Evolutionary conservation across 2,888 invertebrate genomes (phyloP), one percentile per base, ranked within the genome.

Genomic region (Diarsia dahlii): DNA sequence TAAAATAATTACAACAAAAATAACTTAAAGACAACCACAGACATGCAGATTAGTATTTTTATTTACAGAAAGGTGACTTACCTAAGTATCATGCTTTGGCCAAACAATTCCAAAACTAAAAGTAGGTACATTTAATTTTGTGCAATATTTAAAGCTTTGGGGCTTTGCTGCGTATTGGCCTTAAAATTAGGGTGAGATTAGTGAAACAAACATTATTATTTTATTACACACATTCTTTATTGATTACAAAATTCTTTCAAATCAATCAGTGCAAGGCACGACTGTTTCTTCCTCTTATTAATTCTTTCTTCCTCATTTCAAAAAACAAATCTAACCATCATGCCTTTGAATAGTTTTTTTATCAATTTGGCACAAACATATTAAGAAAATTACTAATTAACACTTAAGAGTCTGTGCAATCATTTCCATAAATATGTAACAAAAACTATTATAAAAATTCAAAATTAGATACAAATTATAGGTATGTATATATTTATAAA

Each of bases 171-270:
- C 71, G n/a, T 65, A 58, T 20, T 66, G 18, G 15, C 52, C 68
- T 81, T 81, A 80, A 63, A 82, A 73, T 28, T 80, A 80, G 80
- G 88, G 85, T 84, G 82, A 76, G 67, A 82, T 70, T 80, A 88
- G 87, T 81, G 86, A 90, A 88, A 90, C 88, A 84, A 79, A 88
- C 82, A 80, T 54, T 46, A 58, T 75, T 60, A 75, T 82, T 18
- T 80, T 81, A 80, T 81, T 87, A 88, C 87, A 89, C 89, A 90
- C 88, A 88, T 89, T 79, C 75, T 91, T 91, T 91, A 91, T 90
- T 91, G 83, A 85, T 84, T 89, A 89, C 87, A 91, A 88, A 85
- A 84, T 77, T 81, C 82, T 82, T 83, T 84, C 74, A 81, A 84
- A 81, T 85, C 78, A 84, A 84, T 76, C 68, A 78, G 87, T 82